phyloP scores from a whole-genome alignment of 2,797 vertebrate species.

The Heterohyrax brucei region DNA sequence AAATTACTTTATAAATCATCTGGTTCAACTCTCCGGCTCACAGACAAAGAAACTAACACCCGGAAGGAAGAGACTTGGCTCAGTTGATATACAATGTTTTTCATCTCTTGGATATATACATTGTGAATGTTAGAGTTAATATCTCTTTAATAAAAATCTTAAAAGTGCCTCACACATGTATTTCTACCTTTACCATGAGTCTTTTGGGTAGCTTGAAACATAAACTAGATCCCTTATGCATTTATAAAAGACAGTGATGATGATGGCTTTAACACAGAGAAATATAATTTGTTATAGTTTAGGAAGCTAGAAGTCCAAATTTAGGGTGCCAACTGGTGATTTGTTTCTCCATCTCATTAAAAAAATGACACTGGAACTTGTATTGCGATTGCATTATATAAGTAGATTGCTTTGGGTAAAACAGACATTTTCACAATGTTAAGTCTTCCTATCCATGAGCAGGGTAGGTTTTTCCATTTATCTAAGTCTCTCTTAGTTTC shows the following conservation, averaged over 20 bases:
- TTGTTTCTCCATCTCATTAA: too few relatives aligned
- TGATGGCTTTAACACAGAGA: neutral
- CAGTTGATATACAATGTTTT: neutral
- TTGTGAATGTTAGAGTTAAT: neutral
- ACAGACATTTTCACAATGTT: too few relatives aligned
- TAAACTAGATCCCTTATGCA: neutral
- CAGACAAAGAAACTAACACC: neutral
- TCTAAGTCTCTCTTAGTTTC: too few relatives aligned
- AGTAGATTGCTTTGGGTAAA: too few relatives aligned
- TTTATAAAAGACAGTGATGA: neutral
- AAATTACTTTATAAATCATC: slow-evolving; percentile 17
- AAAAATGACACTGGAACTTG: too few relatives aligned
- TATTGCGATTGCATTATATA: too few relatives aligned
- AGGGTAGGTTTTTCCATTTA: too few relatives aligned
- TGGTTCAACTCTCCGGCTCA: too few relatives aligned
- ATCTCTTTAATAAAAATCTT: slow-evolving; percentile 42
- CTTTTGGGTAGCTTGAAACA: slow-evolving; percentile 12
- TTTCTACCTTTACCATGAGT: slow-evolving; percentile 1
- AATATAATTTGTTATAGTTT: too few relatives aligned
- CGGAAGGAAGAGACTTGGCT: slow-evolving; percentile 25
- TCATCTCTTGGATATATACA: neutral
- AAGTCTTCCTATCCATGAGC: too few relatives aligned
- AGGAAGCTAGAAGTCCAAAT: too few relatives aligned
- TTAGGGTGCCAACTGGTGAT: too few relatives aligned
- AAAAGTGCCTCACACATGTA: neutral